Evolutionary conservation across 2,888 invertebrate genomes (phyloP), one percentile per base, ranked within the genome.

Genomic region (Sphecodes monilicornis): DNA sequence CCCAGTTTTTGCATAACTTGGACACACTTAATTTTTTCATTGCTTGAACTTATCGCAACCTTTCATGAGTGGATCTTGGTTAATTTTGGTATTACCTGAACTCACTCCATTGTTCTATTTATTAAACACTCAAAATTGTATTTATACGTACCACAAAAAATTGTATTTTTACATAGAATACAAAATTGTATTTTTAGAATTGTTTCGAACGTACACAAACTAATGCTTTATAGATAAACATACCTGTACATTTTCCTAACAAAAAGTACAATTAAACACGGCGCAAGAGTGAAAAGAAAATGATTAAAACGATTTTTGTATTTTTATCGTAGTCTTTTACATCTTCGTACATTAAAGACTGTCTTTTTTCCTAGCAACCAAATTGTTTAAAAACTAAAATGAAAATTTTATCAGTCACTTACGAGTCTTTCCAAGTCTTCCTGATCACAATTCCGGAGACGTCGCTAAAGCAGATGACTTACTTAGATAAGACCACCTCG

Each of bases 401-500:
- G 50, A 10, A 22, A 50, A 22, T 50, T 8, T 0, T 50, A 22
- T 10, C 22, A 22, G 50, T 32, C 10, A 32, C 22, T 8, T 18
- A 6, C 3, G 36, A 26, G 22, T 50, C 18, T 6, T 3, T 18
- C 41, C 22, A 41, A 8, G 26, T 22, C 72, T 73, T 13, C 16
- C 6, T 16, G 8, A 8, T n/a, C 32, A 71, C 16, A 57, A 80
- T 29, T 22, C n/a, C 16, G 26, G 13, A 41, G 36, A 2, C 16
- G 22, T 4, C 46, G 74, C 46, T 26, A 13, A 57, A 8, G 32
- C 50, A 22, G 75, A 82, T 77, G 76, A 73, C 69, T 77, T 77
- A 77, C 74, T 76, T 39, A 32, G 69, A 41, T 68, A 74, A 69
- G 75, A 80, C 71, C 54, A 70, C 81, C 68, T 76, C 29, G 39